These are phyloP conservation scores for Hirundichthys speculiger DNA, from an alignment of 2,113 vertebrate species.

Conservation along the genomic window DNA sequence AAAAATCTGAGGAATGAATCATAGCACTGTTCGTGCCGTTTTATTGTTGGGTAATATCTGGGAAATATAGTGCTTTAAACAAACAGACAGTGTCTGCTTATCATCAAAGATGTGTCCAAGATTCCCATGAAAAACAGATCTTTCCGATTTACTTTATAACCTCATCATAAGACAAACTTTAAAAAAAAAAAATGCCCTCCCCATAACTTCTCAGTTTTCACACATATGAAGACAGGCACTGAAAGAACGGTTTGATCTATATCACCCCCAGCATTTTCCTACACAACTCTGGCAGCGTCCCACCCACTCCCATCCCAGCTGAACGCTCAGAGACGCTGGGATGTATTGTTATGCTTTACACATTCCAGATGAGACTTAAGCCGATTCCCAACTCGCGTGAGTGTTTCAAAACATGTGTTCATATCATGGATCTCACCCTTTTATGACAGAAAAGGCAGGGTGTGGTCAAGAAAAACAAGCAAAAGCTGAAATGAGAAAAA, in stretches of 20 bases:
- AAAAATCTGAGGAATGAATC: background rate
- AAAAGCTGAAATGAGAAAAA: constrained; percentile 6
- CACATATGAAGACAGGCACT: constrained; percentile 10
- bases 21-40: background rate
- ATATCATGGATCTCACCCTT: constrained; percentile 46
- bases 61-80: constrained; percentile 13
- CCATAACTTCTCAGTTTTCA: background rate
- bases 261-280: constrained; percentile 15
- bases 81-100: constrained; percentile 3
- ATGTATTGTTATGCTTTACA: constrained; percentile 76
- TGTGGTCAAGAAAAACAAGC: constrained; percentile 51
- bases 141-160: constrained; percentile 9
- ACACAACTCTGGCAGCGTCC: constrained; percentile 42
- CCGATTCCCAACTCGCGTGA: constrained; percentile 55
- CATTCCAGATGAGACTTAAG: constrained; percentile 78
- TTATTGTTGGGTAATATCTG: constrained; percentile 1
- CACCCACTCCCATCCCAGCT: constrained; percentile 57
- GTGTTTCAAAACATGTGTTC: constrained; percentile 66
- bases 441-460: constrained; percentile 48
- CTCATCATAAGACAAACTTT: constrained; percentile 5
- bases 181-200: background rate
- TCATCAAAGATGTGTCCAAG: constrained; percentile 24
- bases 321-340: constrained; percentile 63
- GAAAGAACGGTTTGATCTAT: constrained; percentile 27
- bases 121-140: constrained; percentile 29